These are phyloP conservation scores for Entomobrya multifasciata DNA, from an alignment of 2,888 invertebrate species.

Conservation along the genomic window DNA sequence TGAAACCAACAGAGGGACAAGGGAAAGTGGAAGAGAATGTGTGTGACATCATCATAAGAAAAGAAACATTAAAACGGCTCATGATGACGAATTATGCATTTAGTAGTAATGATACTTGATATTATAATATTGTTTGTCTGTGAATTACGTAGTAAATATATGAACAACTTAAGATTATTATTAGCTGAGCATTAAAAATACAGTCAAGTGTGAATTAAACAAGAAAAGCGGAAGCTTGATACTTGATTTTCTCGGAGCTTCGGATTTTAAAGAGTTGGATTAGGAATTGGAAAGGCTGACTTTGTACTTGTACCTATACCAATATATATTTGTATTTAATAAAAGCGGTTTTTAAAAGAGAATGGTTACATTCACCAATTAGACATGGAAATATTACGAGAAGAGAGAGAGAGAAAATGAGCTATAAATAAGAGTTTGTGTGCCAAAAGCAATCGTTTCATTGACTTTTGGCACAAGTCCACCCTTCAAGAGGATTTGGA, in stretches of 20 bases:
- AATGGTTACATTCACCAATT: constrained; percentile 61
- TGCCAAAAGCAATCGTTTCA: constrained; percentile 60
- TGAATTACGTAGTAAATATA: not conserved
- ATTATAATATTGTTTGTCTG: not conserved
- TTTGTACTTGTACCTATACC: not conserved
- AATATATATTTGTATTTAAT: not conserved
- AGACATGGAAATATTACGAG: constrained; percentile 69
- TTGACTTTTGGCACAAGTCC: constrained; percentile 68
- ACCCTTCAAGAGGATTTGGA: constrained; percentile 49
- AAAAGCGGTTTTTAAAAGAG: constrained; percentile 6
- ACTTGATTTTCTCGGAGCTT: too few species aligned
- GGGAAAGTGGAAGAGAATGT: not conserved
- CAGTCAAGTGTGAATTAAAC: not conserved
- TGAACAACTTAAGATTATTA: not conserved
- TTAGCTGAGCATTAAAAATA: too few species aligned
- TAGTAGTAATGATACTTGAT: not conserved
- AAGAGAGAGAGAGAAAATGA: constrained; percentile 54
- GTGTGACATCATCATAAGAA: not conserved
- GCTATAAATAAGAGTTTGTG: constrained; percentile 62
- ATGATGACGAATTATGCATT: constrained; percentile 27
- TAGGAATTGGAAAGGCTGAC: not conserved
- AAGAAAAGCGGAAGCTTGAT: constrained; percentile 5
- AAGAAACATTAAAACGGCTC: constrained; percentile 20
- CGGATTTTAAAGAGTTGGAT: not conserved
- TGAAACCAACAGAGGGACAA: too few species aligned